Base-by-base conservation (phyloP, 1,140 invertebrate species). In the Drosophila guanche region DNA sequence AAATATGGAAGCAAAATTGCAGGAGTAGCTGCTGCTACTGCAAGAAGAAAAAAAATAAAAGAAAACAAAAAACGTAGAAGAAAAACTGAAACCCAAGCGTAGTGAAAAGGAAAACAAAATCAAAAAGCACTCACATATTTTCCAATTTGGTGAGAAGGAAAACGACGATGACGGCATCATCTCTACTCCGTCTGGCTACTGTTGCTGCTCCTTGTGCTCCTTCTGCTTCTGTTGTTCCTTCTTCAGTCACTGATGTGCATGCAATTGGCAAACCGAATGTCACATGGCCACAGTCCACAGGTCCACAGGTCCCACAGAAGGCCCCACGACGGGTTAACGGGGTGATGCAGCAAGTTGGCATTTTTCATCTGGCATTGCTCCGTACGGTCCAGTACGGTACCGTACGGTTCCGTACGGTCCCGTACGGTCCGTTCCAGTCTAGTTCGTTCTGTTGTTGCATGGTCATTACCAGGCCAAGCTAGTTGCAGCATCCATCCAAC, bases 101-200 rank as follows among this genome's bases (percentile, higher is more conserved):
- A 42, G 23, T 4, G 45, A 66, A 52, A 63, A 62, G 50, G 33
- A 61, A 55, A 61, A 71, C 41, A 72, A 58, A 59, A 74, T 76
- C 47, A 58, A 74, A 74, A 80, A 74, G 81, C 81, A 80, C 76
- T 80, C 81, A 81, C 80, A 85, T 85, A 85, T 85, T 85, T 86
- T 86, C 81, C 81, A 85, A 85, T 85, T 86, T 86, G 73, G 69
- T 72, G 63, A 62, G 53, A 56, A 43, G 20, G 43, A 16, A 27
- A 43, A 42, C 25, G 27, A 33, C 5, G 16, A 58, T 40, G 23
- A 41, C 7, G 50, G 50, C 50, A 40, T 40, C 29, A 4, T 37
- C 33, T 37, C 33, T 4, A 8, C 33, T 37, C 10, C 10, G 33
- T 12, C 50, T 52, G 3, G 8, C 8, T n/a, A 20, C 23, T 51